Base-by-base conservation (phyloP, 2,113 vertebrate genomes). In the Crotophaga sulcirostris region DNA sequence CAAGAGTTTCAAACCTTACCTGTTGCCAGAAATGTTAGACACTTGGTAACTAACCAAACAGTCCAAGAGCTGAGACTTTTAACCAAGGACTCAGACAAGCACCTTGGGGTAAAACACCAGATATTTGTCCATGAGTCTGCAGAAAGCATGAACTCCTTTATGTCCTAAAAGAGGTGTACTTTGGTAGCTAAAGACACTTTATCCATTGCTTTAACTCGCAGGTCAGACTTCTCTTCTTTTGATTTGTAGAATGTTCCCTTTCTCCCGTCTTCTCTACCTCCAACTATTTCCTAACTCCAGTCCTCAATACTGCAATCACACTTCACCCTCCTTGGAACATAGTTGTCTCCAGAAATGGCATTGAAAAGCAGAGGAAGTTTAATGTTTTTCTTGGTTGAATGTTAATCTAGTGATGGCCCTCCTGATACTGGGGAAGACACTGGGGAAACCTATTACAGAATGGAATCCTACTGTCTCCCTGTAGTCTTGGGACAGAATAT, bases 81-180 rank as follows among this genome's bases (percentile, higher is more conserved):
- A 72, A 51, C 8, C 13, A 55, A 90, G 17, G 20, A 86, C 45
- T 58, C 49, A 28, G 18, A 88, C 33, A 86, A 73, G 28, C 13
- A 56, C 18, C 3, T 5, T 11, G 13, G 4, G 24, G 6, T 34
- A 23, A 62, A 94, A 92, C 19, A 81, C 12, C 64, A 89, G 59
- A 47, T 0, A 0, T 56, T 45, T 38, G 3, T 13, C 34, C 21
- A 29, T 4, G 15, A 68, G 16, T n/a, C 15, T 86, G 59, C 6
- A 69, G 42, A 84, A 84, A 77, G 45, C 11, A 60, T 24, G 44
- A 91, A 18, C 19, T 75, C 89, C 58, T 24, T 68, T 13, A 44
- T 25, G 3, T 31, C 14, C 23, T 70, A 23, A 8, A 69, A 47
- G 10, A 29, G 4, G 10, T 67, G 21, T 45, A 38, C 56, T 63